phyloP scores from a whole-genome alignment of 92 coral and sea anemone genomes.

The Phymanthus crucifer region DNA sequence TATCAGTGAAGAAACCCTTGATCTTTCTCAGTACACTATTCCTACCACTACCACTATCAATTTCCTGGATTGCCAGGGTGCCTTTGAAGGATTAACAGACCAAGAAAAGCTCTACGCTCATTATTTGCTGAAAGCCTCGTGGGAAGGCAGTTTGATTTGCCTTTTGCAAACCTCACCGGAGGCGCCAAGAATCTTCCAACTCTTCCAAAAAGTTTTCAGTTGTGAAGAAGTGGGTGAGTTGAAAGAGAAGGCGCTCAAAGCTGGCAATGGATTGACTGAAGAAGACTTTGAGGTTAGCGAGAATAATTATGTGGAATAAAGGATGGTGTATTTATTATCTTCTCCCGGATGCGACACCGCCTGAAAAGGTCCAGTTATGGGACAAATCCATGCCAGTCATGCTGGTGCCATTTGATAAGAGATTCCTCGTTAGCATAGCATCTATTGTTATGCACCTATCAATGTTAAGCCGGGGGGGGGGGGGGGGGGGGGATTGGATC shows the following conservation, averaged over 20 bases:
- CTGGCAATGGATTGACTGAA: slow-evolving; percentile 64
- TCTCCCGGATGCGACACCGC: too few relatives aligned
- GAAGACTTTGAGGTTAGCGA: slow-evolving; percentile 80
- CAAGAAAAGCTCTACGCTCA: slow-evolving; percentile 90
- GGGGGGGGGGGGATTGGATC: too few relatives aligned
- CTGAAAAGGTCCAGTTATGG: too few relatives aligned
- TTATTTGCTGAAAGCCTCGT: slow-evolving; percentile 78
- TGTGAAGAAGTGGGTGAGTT: slow-evolving; percentile 68
- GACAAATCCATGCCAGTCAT: too few relatives aligned
- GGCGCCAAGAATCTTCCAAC: slow-evolving; percentile 89
- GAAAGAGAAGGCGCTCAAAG: slow-evolving; percentile 46
- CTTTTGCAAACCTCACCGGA: slow-evolving; percentile 94
- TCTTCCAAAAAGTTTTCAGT: slow-evolving; percentile 78
- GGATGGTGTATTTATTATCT: too few relatives aligned
- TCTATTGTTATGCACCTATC: too few relatives aligned
- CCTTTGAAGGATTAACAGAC: slow-evolving; percentile 78
- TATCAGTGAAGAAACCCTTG: slow-evolving; percentile 45
- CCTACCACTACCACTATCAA: slow-evolving; percentile 74
- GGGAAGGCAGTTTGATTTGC: slow-evolving; percentile 94
- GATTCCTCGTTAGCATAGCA: too few relatives aligned
- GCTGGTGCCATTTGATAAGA: too few relatives aligned
- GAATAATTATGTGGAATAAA: too few relatives aligned
- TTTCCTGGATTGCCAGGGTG: slow-evolving; percentile 77
- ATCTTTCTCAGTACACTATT: slow-evolving; percentile 71
- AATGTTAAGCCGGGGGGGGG: too few relatives aligned